phyloP scores from a whole-genome alignment of 2,797 vertebrate species.

The Meda fulgida region DNA sequence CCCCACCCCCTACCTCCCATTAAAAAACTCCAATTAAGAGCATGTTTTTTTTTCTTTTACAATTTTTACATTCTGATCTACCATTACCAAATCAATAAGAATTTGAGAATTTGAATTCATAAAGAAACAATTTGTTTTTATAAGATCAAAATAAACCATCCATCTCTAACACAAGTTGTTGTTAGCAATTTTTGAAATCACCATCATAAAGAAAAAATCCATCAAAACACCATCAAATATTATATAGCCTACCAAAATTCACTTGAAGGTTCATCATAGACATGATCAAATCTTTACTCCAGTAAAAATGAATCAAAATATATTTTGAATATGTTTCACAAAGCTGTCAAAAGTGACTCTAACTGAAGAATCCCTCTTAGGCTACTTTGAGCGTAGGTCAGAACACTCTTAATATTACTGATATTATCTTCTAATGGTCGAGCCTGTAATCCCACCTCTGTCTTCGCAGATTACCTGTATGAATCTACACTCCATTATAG shows the following conservation, averaged over 20 bases:
- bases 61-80: not conserved
- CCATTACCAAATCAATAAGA: not conserved
- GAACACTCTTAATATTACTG: not conserved
- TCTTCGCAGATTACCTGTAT: not conserved
- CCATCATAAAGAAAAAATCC: not conserved
- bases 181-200: not conserved
- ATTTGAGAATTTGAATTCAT: not conserved
- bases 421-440: not conserved
- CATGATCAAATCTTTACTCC: not conserved
- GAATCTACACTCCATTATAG: not conserved
- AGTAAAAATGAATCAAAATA: not conserved
- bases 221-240: not conserved
- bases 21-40: not conserved
- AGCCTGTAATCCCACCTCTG: not conserved
- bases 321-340: not conserved
- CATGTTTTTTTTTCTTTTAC: not conserved
- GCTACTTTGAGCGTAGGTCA: not conserved
- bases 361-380: not conserved
- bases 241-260: not conserved
- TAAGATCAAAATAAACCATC: not conserved
- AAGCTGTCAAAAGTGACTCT: not conserved
- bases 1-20: no score
- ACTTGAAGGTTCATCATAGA: not conserved
- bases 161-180: not conserved
- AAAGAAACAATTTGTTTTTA: not conserved